Evolutionary conservation across 2,113 vertebrate species (phyloP).

Genomic region (Chloropsis hardwickii): DNA sequence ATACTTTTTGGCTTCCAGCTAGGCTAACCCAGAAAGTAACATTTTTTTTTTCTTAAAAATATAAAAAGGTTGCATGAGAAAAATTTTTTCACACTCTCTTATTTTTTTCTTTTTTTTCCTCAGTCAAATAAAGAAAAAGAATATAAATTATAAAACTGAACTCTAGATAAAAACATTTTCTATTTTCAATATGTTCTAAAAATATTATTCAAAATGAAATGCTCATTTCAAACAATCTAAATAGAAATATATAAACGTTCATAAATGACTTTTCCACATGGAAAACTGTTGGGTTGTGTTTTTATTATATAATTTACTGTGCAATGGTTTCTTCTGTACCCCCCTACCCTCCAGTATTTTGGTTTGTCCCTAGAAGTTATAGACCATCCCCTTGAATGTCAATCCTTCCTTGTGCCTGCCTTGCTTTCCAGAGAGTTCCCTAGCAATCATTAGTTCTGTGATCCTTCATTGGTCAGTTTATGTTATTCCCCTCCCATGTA

Average conservation of each 20-base stretch:
- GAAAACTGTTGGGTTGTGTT: too few species aligned
- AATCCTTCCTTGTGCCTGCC: too few species aligned
- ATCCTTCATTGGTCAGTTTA: too few species aligned
- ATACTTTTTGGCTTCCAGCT: background rate
- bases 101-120: background rate
- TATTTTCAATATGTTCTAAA: background rate
- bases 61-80: background rate
- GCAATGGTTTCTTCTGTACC: too few species aligned
- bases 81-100: accelerated
- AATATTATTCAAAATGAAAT: background rate
- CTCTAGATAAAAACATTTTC: background rate
- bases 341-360: too few species aligned
- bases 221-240: background rate
- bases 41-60: background rate
- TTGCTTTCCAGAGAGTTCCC: too few species aligned
- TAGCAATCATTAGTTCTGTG: too few species aligned
- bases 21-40: background rate
- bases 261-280: background rate
- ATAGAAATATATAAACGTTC: background rate
- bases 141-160: background rate
- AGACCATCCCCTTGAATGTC: too few species aligned
- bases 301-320: too few species aligned
- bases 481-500: too few species aligned
- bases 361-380: too few species aligned
- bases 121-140: background rate